These are phyloP conservation scores for Ephestia elutella DNA, from an alignment of 1,140 invertebrate genomes.

Conservation along the genomic window DNA sequence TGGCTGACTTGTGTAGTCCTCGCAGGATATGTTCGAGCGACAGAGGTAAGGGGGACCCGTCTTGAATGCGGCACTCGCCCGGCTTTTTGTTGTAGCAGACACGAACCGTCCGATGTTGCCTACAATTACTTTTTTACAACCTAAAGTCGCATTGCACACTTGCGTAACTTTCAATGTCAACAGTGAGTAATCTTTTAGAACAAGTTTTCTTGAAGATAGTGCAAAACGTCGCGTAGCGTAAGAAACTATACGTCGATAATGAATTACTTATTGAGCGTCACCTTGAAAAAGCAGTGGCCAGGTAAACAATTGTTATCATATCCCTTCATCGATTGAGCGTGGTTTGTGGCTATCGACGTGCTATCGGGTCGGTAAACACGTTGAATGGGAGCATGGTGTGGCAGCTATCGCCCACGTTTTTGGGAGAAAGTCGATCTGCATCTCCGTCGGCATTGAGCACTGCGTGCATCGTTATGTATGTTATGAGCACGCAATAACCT, in stretches of 20 bases:
- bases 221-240: neutral
- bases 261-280: slow-evolving; percentile 39
- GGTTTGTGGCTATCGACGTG: slow-evolving; percentile 32
- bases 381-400: slow-evolving; percentile 42
- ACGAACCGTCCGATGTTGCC: neutral
- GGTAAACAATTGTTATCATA: slow-evolving; percentile 67
- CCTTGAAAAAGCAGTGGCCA: slow-evolving; percentile 59
- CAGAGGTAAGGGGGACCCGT: slow-evolving; percentile 71
- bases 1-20: slow-evolving; percentile 74
- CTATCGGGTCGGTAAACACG: slow-evolving; percentile 41
- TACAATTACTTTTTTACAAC: slow-evolving; percentile 2
- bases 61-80: slow-evolving; percentile 61
- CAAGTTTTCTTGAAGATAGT: slow-evolving; percentile 9
- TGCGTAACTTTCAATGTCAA: slow-evolving; percentile 74
- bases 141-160: slow-evolving; percentile 21
- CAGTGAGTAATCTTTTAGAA: slow-evolving; percentile 25
- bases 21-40: slow-evolving; percentile 73
- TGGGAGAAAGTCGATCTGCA: slow-evolving; percentile 38
- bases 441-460: neutral
- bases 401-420: slow-evolving; percentile 35
- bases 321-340: slow-evolving; percentile 50
- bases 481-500: slow-evolving; percentile 2
- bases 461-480: neutral
- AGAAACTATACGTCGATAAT: slow-evolving; percentile 8
- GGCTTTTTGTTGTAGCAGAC: slow-evolving; percentile 47